Percentiles rank a stretch among this genome's conserved stretches.
Conservation (phyloP, 2,797 vertebrate species). For the Sebastes oblongus region DNA sequence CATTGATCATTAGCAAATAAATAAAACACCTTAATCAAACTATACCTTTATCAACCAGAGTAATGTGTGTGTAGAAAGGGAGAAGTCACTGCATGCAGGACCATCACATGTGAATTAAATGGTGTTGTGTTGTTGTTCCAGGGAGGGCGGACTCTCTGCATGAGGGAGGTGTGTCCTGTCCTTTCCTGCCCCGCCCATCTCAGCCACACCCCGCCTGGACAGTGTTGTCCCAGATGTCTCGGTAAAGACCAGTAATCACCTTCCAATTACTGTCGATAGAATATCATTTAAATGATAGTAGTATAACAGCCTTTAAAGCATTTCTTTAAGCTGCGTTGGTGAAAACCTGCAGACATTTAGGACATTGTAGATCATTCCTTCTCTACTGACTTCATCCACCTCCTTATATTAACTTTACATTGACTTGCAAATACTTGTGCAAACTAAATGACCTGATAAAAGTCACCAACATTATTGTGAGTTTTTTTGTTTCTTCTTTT, state of each 20-base stretch:
- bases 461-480: neutral
- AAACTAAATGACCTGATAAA: neutral
- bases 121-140: constrained; percentile 67
- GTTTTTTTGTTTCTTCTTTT: neutral
- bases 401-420: no score
- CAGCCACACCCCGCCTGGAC: constrained; percentile 88
- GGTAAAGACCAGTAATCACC: constrained; percentile 78
- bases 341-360: no score
- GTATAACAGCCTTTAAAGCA: no score
- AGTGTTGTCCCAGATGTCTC: constrained; percentile 93
- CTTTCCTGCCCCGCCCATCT: constrained; percentile 96
- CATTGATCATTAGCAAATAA: neutral
- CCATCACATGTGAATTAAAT: neutral
- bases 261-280: neutral
- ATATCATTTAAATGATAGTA: no score
- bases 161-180: constrained; percentile 92
- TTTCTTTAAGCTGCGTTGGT: no score
- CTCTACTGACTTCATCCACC: no score
- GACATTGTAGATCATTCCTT: no score
- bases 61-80: neutral
- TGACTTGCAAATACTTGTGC: no score
- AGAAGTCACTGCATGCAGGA: no score
- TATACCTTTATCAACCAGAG: neutral
- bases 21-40: neutral
- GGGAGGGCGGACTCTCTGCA: constrained; percentile 92